Base-by-base conservation (phyloP, 92 coral and sea anemone species). In the Blastomussa wellsi region DNA sequence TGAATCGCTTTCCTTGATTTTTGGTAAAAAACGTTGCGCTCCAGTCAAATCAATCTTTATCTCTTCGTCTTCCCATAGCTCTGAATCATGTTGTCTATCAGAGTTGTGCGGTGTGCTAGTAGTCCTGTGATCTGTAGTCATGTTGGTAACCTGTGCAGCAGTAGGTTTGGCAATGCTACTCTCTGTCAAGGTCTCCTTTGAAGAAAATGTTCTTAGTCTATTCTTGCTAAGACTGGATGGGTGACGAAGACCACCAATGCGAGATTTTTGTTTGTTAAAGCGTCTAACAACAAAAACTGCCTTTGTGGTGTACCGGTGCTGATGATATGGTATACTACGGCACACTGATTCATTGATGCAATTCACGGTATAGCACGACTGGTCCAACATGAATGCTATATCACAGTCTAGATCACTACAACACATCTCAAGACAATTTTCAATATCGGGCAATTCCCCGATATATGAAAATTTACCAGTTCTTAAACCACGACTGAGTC, bases 341-440 rank as follows among this genome's bases (percentile, higher is more conserved):
- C 99, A 96, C 22, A 84, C 71, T 5, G 89, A 47, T 37, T 84
- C 90, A 60, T 81, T 86, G 41, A 72, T 84, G 78, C 99, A 96
- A 47, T 79, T 86, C 32, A 96, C 92, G 28, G 88, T 86, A 72
- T 91, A 94, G 79, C 99, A 96, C 14, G 89, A 88, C 39, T 86
- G 84, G 77, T 92, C 94, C 16, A 95, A 72, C 93, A 94, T 91
- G 65, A 96, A 89, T 19, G 92, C 95, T 22, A 96, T 84, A 79
- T 96, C 99, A 81, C 99, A 96, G 49, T 80, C 78, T 19, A 62
- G 47, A 48, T 78, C 86, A 31, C 59, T 80, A 67, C 99, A 96
- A 80, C 99, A 96, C 47, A 73, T 51, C 32, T 74, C 32, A 15
- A 95, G 90, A 73, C 99, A 96, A 53, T 78, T 84, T 31, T 82